Percentiles rank a stretch among this genome's conserved stretches.
phyloP scores from a whole-genome alignment of 2,797 vertebrate genomes.

The Anomalospiza imberbis region DNA sequence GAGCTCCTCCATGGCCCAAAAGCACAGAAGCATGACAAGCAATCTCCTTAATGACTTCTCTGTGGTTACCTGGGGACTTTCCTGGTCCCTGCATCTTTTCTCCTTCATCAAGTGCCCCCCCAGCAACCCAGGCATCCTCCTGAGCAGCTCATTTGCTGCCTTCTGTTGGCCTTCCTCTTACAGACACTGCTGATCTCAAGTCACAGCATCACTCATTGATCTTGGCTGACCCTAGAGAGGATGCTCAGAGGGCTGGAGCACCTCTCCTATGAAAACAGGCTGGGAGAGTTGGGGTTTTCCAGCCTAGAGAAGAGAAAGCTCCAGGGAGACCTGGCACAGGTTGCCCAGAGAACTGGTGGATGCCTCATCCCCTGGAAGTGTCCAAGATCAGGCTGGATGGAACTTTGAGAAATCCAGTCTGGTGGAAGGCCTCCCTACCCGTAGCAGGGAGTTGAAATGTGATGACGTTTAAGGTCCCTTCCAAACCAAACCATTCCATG shows the following conservation, averaged over 20 bases:
- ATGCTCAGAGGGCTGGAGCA: neutral
- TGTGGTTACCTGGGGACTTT: neutral
- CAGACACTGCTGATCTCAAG: neutral
- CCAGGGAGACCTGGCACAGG: neutral
- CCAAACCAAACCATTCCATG: neutral
- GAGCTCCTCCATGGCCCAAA: neutral
- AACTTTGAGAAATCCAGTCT: neutral
- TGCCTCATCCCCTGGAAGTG: neutral
- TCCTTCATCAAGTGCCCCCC: neutral
- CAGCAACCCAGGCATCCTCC: neutral
- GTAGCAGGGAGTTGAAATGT: neutral
- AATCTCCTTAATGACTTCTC: conserved; percentile 9
- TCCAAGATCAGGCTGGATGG: neutral
- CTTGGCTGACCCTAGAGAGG: neutral
- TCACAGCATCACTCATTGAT: rapidly evolving
- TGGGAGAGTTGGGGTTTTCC: neutral
- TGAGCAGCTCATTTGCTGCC: neutral
- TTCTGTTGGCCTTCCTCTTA: neutral
- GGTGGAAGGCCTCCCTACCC: neutral
- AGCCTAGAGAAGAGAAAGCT: neutral
- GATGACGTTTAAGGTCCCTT: neutral
- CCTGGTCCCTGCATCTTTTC: neutral
- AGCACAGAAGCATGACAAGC: neutral
- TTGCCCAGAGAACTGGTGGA: neutral
- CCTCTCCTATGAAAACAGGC: neutral